Conservation (phyloP, 2,113 vertebrate genomes). For the Odontophorus gujanensis region DNA sequence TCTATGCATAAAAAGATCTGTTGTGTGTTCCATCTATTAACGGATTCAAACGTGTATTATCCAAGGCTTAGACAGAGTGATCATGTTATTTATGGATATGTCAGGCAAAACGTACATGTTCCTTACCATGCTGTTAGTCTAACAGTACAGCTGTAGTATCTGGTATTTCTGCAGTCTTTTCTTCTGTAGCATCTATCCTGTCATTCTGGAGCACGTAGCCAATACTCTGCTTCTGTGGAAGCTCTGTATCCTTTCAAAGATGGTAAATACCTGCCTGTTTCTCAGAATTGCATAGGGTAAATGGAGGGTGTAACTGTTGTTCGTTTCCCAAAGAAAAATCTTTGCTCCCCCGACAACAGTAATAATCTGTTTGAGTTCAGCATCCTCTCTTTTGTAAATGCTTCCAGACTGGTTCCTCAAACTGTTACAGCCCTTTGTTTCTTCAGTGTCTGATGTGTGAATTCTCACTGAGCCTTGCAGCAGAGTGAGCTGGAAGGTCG, state of each 20-base stretch:
- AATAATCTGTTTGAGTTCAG: background rate
- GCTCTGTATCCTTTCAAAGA: conserved; percentile 19
- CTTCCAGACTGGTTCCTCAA: background rate
- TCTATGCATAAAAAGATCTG: background rate
- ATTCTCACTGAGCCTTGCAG: background rate
- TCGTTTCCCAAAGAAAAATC: background rate
- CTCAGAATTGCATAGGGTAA: conserved; percentile 7
- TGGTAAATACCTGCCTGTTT: conserved; percentile 40
- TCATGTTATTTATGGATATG: background rate
- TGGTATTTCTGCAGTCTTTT: background rate
- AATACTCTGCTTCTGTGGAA: conserved; percentile 35
- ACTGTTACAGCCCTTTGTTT: background rate
- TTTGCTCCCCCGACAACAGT: background rate
- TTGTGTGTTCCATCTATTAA: background rate
- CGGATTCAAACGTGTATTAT: background rate
- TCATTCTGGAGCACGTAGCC: conserved; percentile 14
- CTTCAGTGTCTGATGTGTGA: rapidly evolving
- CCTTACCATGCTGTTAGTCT: conserved; percentile 23
- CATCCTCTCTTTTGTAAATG: background rate
- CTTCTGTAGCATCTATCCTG: background rate
- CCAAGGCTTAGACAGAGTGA: background rate
- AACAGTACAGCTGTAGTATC: conserved; percentile 11
- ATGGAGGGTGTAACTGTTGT: background rate
- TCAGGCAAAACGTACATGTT: background rate
- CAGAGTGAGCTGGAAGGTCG: rapidly evolving